These are phyloP conservation scores for Condylura cristata DNA, from an alignment of 2,113 vertebrate genomes.

Conservation along the genomic window DNA sequence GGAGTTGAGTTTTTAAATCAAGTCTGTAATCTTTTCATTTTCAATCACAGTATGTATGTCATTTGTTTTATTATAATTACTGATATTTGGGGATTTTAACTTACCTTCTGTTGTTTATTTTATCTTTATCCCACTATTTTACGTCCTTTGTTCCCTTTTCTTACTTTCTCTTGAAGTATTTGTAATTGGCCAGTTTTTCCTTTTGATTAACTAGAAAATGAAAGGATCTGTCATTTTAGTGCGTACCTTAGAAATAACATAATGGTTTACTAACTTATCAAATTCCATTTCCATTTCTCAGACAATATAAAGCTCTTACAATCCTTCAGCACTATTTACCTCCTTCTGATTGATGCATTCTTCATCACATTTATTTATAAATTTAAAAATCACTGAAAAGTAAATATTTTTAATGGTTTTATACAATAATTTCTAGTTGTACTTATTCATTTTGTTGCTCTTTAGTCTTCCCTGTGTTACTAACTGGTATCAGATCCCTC, in stretches of 20 bases:
- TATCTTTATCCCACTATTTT: background rate
- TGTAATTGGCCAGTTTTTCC: conserved; percentile 8
- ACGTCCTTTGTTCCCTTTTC: background rate
- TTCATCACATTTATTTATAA: conserved; percentile 37
- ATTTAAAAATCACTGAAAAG: background rate
- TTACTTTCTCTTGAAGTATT: conserved; percentile 20
- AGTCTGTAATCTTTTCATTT: conserved; percentile 9
- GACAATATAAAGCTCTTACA: conserved; percentile 3
- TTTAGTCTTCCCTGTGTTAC: background rate
- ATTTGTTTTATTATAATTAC: background rate
- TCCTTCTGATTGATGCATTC: background rate
- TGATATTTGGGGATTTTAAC: background rate
- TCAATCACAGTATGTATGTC: background rate
- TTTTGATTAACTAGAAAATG: background rate
- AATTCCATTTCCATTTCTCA: conserved; percentile 23
- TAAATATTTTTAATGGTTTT: conserved; percentile 14
- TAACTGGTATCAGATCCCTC: background rate
- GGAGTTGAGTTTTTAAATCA: background rate
- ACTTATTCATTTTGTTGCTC: background rate
- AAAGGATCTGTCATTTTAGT: background rate
- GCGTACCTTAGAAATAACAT: background rate
- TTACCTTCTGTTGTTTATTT: background rate
- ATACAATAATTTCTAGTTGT: background rate
- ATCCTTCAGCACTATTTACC: background rate
- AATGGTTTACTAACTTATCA: background rate